Evolutionary conservation across 2,888 invertebrate genomes (phyloP).

Genomic region (Petrolisthes cinctipes): DNA sequence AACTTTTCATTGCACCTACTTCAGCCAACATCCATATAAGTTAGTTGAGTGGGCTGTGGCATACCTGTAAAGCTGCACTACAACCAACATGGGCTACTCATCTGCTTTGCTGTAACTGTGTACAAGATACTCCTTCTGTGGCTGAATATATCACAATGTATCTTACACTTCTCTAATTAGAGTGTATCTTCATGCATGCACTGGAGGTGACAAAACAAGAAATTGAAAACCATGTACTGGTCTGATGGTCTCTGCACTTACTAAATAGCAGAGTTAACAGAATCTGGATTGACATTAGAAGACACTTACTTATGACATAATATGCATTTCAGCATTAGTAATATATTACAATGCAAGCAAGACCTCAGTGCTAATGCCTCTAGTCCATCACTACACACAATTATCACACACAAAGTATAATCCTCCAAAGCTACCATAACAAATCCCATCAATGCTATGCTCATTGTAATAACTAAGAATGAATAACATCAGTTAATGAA

Average conservation of each 20-base stretch:
- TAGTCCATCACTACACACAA: slow-evolving; percentile 48
- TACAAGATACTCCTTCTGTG: background rate
- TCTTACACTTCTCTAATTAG: background rate
- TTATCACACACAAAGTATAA: slow-evolving; percentile 52
- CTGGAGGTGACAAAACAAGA: background rate
- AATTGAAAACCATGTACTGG: no score
- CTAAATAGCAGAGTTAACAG: background rate
- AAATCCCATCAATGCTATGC: slow-evolving; percentile 4
- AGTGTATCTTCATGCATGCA: background rate
- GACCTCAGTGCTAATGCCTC: slow-evolving; percentile 45
- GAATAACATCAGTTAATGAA: background rate
- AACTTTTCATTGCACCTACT: no score
- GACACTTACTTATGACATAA: background rate
- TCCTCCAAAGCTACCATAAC: slow-evolving; percentile 11
- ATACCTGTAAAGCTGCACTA: no score
- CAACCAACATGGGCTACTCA: no score
- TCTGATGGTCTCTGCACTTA: background rate
- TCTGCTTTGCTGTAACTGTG: no score
- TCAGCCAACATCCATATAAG: no score
- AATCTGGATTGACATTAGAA: background rate
- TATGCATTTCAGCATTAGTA: background rate
- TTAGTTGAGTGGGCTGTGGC: no score
- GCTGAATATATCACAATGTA: slow-evolving; percentile 5
- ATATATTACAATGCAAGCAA: slow-evolving; percentile 24
- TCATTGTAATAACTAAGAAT: slow-evolving; percentile 27